Evolutionary conservation across 2,113 vertebrate species (phyloP).

Genomic region (Beaufortia kweichowensis): DNA sequence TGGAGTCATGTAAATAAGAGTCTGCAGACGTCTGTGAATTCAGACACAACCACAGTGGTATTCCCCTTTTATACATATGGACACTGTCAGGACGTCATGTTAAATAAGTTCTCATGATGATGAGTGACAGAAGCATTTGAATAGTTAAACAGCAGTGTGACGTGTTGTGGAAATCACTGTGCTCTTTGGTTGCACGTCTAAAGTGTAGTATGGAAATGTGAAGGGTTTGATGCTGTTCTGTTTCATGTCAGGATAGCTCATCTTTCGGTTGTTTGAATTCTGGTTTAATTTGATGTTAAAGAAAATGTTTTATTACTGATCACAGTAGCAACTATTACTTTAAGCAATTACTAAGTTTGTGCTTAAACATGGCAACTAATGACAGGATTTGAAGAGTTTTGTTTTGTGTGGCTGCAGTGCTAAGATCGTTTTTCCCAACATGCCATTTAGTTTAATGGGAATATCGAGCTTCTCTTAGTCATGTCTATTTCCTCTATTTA

Average conservation of each 20-base stretch:
- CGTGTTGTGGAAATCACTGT: conserved; percentile 57
- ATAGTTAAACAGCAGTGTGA: conserved; percentile 68
- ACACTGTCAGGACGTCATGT: neutral
- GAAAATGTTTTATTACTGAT: neutral
- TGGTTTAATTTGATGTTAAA: conserved; percentile 6
- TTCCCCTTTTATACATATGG: neutral
- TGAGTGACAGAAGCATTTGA: conserved; percentile 61
- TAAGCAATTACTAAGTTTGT: too few relatives aligned
- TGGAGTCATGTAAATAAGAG: neutral
- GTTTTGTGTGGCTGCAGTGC: too few relatives aligned
- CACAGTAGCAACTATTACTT: too few relatives aligned
- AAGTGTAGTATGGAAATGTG: conserved; percentile 69
- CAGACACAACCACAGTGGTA: neutral
- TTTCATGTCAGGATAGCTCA: conserved; percentile 55
- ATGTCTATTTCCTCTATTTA: neutral
- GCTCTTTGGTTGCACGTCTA: conserved; percentile 42
- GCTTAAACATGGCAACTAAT: too few relatives aligned
- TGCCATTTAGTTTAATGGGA: neutral
- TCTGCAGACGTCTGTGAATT: neutral
- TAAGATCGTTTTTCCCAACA: neutral
- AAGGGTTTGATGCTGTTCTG: conserved; percentile 53
- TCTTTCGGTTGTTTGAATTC: conserved; percentile 28
- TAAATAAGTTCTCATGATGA: neutral
- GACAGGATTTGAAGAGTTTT: too few relatives aligned
- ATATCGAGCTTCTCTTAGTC: neutral